phyloP scores from a whole-genome alignment of 1,140 invertebrate species.

The Nymphalis io region DNA sequence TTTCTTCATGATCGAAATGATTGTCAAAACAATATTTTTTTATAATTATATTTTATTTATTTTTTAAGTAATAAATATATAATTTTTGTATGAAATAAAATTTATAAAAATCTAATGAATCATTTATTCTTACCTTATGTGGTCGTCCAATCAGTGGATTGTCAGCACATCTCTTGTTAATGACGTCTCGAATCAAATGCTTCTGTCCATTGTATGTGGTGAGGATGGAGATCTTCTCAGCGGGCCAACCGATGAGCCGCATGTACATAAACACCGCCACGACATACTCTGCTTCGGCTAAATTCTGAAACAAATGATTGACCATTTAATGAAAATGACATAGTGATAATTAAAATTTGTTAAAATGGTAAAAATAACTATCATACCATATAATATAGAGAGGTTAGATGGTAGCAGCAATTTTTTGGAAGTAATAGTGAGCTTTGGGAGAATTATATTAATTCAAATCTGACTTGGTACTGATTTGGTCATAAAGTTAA shows the following conservation, averaged over 20 bases:
- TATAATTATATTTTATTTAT: no score
- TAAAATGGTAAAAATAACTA: neutral
- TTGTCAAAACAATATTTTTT: no score
- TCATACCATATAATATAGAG: no score
- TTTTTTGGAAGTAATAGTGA: neutral
- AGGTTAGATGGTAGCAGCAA: no score
- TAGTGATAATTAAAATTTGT: neutral
- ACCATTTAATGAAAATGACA: neutral
- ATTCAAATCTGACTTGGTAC: no score
- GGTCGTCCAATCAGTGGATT: constrained; percentile 98
- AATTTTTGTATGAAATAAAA: no score
- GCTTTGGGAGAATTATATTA: neutral
- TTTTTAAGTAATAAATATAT: no score
- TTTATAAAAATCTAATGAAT: no score
- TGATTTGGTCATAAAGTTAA: no score
- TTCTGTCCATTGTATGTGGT: constrained; percentile 99
- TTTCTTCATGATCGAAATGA: no score
- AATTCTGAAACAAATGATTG: constrained; percentile 84
- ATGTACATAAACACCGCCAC: constrained; percentile 99
- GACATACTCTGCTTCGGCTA: constrained; percentile 99
- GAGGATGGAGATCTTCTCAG: constrained; percentile 98
- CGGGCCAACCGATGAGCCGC: constrained; percentile 97
- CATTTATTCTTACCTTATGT: constrained; percentile 87
- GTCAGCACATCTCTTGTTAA: constrained; percentile 95
- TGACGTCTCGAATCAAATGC: constrained; percentile 97